Evolutionary conservation across 64 coral and sea anemone genomes (phyloP), one percentile per base, ranked within the genome.

Genomic region (Stichodactyla mertensii): DNA sequence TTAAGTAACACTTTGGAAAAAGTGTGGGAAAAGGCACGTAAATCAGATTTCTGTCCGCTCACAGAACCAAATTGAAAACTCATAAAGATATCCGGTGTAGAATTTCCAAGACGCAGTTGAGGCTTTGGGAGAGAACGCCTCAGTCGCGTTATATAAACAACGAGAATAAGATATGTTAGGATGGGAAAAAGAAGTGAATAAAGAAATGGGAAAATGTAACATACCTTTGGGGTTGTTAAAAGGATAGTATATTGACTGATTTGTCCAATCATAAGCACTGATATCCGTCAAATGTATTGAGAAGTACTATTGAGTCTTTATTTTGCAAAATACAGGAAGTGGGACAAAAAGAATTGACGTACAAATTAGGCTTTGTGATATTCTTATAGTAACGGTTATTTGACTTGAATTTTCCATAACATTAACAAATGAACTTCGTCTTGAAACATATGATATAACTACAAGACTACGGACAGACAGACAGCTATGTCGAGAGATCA

Each of bases 1-100:
- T 23, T 20, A 22, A 74, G 24, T 74, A 31, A 27, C 69, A 74
- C 69, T 74, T 74, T 70, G 24, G 4, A 12, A 11, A 74, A 31
- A 74, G 69, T 74, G 69, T 74, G 69, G 27, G 12, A 74, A 36
- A 74, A 31, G 69, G 24, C 69, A 74, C 69, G 69, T 71, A 71
- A 10, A 27, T 23, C 12, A 74, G 18, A 12, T 2, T 28, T 10
- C 22, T 74, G 36, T 26, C 69, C n/a, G 69, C 69, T 74, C 7
- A 74, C 27, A 4, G 12, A 27, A 16, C 9, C 19, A n/a, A 66
- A 66, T 66, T 66, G 62, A 66, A n/a, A 66, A 74, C 69, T 69
- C 69, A 74, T 74, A 31, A 74, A 31, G 69, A 27, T 74, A 31
- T 74, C 69, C 69, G 69, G 69, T 74, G 27, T 74, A 28, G 24